A percentile compares a stretch with the other conserved stretches of the same genome.
phyloP scores from a whole-genome alignment of 2,797 vertebrate species.

The Gorsachius magnificus region DNA sequence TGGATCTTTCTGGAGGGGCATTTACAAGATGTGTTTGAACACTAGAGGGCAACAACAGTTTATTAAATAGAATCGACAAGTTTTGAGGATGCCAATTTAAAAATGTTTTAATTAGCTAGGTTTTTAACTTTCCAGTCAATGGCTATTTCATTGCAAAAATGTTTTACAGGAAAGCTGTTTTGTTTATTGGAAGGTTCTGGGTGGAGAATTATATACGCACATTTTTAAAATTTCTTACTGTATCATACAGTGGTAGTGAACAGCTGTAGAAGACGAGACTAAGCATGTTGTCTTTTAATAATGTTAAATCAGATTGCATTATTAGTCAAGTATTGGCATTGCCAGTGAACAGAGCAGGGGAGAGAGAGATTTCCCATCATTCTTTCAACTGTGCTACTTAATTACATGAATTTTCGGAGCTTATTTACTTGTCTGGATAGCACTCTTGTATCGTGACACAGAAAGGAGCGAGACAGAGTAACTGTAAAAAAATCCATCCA shows the following conservation, averaged over 20 bases:
- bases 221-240: background rate
- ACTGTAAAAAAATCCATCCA: background rate
- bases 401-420: background rate
- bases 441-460: background rate
- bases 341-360: background rate
- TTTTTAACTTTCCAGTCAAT: background rate
- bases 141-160: background rate
- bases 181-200: background rate
- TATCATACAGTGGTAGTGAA: background rate
- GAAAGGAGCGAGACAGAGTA: background rate
- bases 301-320: background rate
- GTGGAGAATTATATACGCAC: background rate
- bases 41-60: conserved; percentile 56
- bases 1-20: background rate
- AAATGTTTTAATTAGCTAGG: background rate
- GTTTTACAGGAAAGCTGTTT: background rate
- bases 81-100: background rate
- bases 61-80: background rate
- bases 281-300: background rate
- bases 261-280: background rate
- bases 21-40: background rate
- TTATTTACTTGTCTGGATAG: background rate
- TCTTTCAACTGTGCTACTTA: background rate
- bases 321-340: background rate
- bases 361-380: background rate